Evolutionary conservation across 1,140 invertebrate species (phyloP), one percentile per base, ranked within the genome.

Genomic region (Zaprionus camerounensis): DNA sequence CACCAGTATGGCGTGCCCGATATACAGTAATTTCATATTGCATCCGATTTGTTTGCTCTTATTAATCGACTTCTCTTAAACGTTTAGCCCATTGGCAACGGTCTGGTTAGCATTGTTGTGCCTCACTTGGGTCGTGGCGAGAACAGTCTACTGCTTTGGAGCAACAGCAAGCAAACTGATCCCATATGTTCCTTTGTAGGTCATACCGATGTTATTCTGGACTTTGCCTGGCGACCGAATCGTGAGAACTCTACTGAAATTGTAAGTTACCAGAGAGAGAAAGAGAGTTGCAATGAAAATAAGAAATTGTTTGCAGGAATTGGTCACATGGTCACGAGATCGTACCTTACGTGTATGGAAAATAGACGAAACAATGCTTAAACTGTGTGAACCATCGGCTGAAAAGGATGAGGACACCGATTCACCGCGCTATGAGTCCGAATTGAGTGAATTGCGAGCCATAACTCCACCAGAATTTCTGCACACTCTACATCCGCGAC

Each of bases 291-390:
- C 1, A 31, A 7, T 34, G 12, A 20, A 15, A 5, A 38, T 65
- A n/a, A 22, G n/a, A 28, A 57, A 11, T 1, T 49, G 13, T 22
- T 44, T 96, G 81, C 96, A 96, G 93, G 97, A 99, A 92, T 92
- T 99, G n/a, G 95, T 99, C 0, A 99, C 98, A 1, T 99, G 98
- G 98, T 98, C 97, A 0, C 96, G 97, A 91, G 98, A 99, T 94
- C 97, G 98, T 81, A 98, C 96, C 58, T 94, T 99, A 22, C 94
- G 98, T 63, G 96, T 99, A 17, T 99, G 98, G 96, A 96, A 96
- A 91, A 96, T 99, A 80, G 97, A 98, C 92, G 95, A 96, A 28
- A 96, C 96, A 76, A 93, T 99, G 62, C 95, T 97, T 77, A 97
- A 97, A 91, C 93, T 95, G 73, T 96, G 95, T 61, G 88, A 92